phyloP scores from a whole-genome alignment of 2,888 invertebrate genomes.

The Orthosia incerta region DNA sequence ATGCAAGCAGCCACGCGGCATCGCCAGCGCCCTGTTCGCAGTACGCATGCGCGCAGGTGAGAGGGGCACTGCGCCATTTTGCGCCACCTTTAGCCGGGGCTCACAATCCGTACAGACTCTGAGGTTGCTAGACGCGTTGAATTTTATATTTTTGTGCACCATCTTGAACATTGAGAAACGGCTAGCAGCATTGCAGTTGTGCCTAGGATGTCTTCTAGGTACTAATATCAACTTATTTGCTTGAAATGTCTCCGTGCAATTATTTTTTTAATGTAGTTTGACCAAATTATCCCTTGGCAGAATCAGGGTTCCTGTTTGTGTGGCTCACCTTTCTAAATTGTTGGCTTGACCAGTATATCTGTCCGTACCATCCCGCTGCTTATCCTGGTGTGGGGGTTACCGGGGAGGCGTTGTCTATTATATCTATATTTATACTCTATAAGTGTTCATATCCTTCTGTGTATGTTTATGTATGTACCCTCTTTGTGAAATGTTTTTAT shows the following conservation, averaged over 20 bases:
- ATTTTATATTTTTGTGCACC: background rate
- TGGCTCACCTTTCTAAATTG: conserved; percentile 82
- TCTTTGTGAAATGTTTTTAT: background rate
- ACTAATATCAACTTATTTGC: conserved; percentile 17
- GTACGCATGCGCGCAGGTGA: conserved; percentile 41
- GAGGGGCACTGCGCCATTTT: conserved; percentile 3
- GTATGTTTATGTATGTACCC: conserved; percentile 32
- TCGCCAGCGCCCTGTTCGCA: background rate
- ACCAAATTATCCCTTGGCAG: conserved; percentile 59
- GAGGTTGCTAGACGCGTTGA: conserved; percentile 5
- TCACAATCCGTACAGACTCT: conserved; percentile 11
- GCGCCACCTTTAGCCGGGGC: conserved; percentile 2
- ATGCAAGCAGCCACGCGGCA: background rate
- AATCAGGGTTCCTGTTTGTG: conserved; percentile 72
- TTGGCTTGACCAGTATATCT: conserved; percentile 65
- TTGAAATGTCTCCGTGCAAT: conserved; percentile 14
- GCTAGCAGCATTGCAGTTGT: conserved; percentile 9
- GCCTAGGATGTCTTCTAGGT: conserved; percentile 35
- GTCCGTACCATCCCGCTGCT: conserved; percentile 57
- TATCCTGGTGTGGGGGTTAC: conserved; percentile 52
- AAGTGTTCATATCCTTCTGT: conserved; percentile 22
- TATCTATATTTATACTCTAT: conserved; percentile 28
- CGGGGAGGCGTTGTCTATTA: conserved; percentile 41
- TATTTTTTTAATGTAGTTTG: conserved; percentile 35
- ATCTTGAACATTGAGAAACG: conserved; percentile 4